Percentiles rank a stretch among this genome's conserved stretches.
Evolutionary conservation across 2,888 invertebrate species (phyloP).

Genomic region (Melikaiella ostensackeni): DNA sequence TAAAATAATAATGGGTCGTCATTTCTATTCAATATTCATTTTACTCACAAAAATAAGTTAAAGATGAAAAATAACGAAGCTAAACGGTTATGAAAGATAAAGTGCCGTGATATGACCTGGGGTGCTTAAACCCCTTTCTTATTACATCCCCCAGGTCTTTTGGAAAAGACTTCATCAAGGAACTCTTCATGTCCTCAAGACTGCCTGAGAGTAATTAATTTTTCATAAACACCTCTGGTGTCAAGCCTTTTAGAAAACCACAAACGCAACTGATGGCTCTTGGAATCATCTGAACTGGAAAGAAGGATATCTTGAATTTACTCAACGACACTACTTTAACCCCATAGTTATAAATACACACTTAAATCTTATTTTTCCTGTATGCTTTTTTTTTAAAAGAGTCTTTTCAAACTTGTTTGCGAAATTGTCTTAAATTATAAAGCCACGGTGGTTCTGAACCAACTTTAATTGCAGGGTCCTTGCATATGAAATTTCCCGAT

Average conservation of each 20-base stretch:
- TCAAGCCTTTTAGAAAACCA: slow-evolving; percentile 23
- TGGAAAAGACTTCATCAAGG: slow-evolving; percentile 36
- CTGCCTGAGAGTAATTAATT: slow-evolving; percentile 30
- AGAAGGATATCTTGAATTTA: neutral
- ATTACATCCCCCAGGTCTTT: slow-evolving; percentile 4
- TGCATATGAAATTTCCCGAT: too few species aligned
- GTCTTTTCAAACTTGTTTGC: too few species aligned
- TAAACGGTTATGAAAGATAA: neutral
- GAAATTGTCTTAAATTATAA: too few species aligned
- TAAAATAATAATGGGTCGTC: too few species aligned
- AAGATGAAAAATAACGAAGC: too few species aligned
- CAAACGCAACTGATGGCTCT: slow-evolving; percentile 20
- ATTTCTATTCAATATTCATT: too few species aligned
- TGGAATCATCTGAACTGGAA: slow-evolving; percentile 4
- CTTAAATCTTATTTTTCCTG: too few species aligned
- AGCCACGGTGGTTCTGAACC: too few species aligned
- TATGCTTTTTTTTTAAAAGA: too few species aligned
- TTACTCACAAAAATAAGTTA: too few species aligned
- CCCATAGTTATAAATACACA: neutral
- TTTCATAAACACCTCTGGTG: slow-evolving; percentile 33
- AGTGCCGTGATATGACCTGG: neutral
- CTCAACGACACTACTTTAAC: neutral
- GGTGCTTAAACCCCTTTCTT: slow-evolving; percentile 26
- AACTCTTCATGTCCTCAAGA: slow-evolving; percentile 27
- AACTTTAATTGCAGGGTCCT: too few species aligned